Evolutionary conservation across 2,888 invertebrate genomes (phyloP).

Genomic region (Xanthorhoe designata): DNA sequence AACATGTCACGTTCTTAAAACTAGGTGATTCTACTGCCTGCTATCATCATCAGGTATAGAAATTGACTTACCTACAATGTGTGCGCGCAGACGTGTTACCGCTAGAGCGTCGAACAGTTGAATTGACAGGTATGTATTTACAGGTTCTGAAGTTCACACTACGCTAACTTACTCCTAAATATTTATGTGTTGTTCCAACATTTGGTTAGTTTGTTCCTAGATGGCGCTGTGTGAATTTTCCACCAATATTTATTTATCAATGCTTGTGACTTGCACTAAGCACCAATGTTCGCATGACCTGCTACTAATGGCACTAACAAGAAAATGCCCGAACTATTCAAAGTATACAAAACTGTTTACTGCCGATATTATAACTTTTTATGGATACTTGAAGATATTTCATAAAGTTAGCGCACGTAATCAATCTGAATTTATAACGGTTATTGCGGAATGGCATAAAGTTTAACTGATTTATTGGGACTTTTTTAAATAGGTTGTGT

Average conservation of each 20-base stretch:
- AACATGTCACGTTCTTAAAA: no score
- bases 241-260: neutral
- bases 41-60: no score
- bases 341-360: constrained; percentile 43
- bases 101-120: no score
- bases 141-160: no score
- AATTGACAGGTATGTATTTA: no score
- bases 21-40: no score
- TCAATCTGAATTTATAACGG: constrained; percentile 41
- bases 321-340: constrained; percentile 54
- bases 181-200: no score
- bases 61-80: no score
- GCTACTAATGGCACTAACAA: constrained; percentile 48
- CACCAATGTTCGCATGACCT: constrained; percentile 48
- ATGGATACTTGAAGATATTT: constrained; percentile 40
- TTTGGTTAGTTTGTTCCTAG: no score
- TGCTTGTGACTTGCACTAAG: constrained; percentile 42
- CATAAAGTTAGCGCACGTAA: constrained; percentile 38
- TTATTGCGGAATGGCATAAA: constrained; percentile 10
- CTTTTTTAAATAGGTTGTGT: constrained; percentile 1
- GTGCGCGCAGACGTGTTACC: no score
- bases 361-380: constrained; percentile 41
- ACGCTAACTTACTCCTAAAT: no score
- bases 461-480: constrained; percentile 11
- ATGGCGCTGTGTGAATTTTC: no score